A percentile compares a stretch with the other conserved stretches of the same genome.
Evolutionary conservation across 1,140 invertebrate species (phyloP).

Genomic region (Papilio polytes): DNA sequence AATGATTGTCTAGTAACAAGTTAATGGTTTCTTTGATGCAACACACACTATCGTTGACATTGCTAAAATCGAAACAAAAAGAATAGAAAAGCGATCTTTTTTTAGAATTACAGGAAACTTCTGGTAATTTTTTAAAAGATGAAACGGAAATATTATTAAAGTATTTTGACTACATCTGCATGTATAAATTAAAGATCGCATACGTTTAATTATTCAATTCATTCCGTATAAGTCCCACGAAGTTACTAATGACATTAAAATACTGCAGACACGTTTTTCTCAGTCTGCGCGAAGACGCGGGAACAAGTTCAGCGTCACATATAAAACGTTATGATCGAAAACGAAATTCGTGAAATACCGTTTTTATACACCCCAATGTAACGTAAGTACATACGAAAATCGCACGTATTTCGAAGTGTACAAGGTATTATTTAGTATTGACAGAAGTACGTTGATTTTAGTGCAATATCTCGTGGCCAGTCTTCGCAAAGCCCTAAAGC

Average conservation of each 20-base stretch:
- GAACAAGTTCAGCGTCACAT: slow-evolving; percentile 35
- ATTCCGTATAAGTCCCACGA: slow-evolving; percentile 7
- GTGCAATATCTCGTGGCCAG: slow-evolving; percentile 39
- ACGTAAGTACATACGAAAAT: background rate
- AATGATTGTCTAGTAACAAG: no score
- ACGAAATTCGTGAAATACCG: slow-evolving; percentile 29
- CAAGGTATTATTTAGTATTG: background rate
- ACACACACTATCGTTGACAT: no score
- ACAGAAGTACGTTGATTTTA: background rate
- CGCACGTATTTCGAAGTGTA: background rate
- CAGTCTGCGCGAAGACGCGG: slow-evolving; percentile 19
- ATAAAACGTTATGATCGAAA: slow-evolving; percentile 39
- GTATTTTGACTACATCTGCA: background rate
- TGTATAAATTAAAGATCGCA: background rate
- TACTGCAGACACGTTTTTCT: slow-evolving; percentile 35
- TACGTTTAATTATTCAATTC: slow-evolving; percentile 28
- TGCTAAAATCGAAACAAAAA: no score
- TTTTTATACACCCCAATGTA: background rate
- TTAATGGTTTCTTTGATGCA: no score
- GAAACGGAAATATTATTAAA: background rate
- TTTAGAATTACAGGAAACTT: no score
- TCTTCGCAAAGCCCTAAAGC: slow-evolving; percentile 29
- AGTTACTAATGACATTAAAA: slow-evolving; percentile 38
- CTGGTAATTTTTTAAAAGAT: background rate
- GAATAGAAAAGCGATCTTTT: no score